Base-by-base conservation (phyloP, 2,888 invertebrate species). In the Synanthedon vespiformis region DNA sequence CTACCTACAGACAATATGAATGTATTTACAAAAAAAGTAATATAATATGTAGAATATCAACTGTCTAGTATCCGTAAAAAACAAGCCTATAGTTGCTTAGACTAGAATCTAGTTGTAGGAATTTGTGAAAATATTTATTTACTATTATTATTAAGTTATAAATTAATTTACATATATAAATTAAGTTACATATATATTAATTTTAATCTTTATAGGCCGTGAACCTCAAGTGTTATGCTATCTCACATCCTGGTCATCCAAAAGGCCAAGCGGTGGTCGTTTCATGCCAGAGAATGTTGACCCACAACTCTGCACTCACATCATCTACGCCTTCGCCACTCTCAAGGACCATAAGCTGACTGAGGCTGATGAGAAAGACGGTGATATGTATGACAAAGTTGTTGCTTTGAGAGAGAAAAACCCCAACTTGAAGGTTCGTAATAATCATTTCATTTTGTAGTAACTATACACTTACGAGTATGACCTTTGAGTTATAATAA, bases 241-340 rank as follows among this genome's bases (percentile, higher is more conserved):
- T 79, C 90, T 97, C 75, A 98, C 98, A 2, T 98, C 95, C 65
- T 99, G 98, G 98, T 96, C 98, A 0, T 92, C 95, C 56, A 97
- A 97, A 77, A 90, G 98, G 52, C 95, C 95, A 0, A 95, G 95
- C 53, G 89, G 92, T 3, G 97, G 96, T 11, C 94, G 94, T 71
- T 98, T 96, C 82, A 91, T 90, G 56, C 97, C 98, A 0, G 95
- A 96, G 63, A 93, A 96, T 73, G 92, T 98, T 47, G 95, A 97
- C 70, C 90, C 97, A 0, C 90, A 89, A 12, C 91, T 98, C 0
- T 99, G 98, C 78, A 98, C 98, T 0, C 98, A 98, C 78, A 89
- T 99, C 41, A 94, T 99, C 55, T 98, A 96, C 73, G 96, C 98
- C 2, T 99, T 98, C 74, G 98, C 96, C 0, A 95, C 96, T 0